Evolutionary conservation across 2,797 vertebrate genomes (phyloP), one percentile per base, ranked within the genome.

Genomic region (Ammospiza maritima): DNA sequence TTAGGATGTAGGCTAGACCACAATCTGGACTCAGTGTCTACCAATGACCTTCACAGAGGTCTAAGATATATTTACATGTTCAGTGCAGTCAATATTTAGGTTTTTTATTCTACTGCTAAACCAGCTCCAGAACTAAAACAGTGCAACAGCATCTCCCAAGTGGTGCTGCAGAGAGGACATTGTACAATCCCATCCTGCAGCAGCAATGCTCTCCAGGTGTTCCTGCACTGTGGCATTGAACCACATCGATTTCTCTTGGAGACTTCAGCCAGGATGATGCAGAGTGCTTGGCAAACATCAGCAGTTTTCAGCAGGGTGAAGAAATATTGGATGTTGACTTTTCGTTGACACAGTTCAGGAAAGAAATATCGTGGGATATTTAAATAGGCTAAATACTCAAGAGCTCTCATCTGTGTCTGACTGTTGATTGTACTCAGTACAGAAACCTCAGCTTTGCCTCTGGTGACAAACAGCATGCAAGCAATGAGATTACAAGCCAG

Each of bases 381-480:
- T 66, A 83, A 93, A 84, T 34, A 70, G 36, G 30, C 29, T 36
- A 67, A 83, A 62, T 47, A 71, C 18, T 58, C 36, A 42, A 27
- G 13, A 74, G 25, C 10, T 71, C 18, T 56, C n/a, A 48, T 66
- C 88, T 75, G 26, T 8, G 22, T n/a, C 42, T 48, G 53, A 4
- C 44, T 30, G 13, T 36, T 71, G 48, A 32, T 16, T 34, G 61
- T 23, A 51, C 17, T 8, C 8, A 9, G 19, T 54, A 25, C 13
- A 92, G 79, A 83, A 88, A 83, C 75, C 27, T 69, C 87, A 81
- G 7, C 34, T 93, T 83, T 74, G 34, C 32, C 45, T 53, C 75
- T 81, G 42, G 32, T 65, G 73, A 72, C 29, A 48, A 92, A 67
- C 16, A 89, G 64, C 34, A 23, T 26, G 42, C 11, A 20, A 74